These are phyloP conservation scores for Stomatorhinus ivindoensis DNA, from an alignment of 2,113 vertebrate genomes.

Conservation along the genomic window DNA sequence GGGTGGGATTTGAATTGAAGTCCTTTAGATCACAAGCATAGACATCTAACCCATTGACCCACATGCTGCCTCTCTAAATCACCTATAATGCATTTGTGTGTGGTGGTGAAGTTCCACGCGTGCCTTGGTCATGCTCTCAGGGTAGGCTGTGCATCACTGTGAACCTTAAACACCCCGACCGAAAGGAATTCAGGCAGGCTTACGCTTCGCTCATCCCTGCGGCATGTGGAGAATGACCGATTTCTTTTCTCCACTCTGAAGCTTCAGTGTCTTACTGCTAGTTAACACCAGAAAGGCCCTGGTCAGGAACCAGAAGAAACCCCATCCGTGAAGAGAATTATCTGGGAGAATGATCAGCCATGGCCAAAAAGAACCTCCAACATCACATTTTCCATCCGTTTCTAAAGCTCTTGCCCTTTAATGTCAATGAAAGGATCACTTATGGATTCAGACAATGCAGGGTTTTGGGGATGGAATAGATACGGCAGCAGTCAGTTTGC, in stretches of 20 bases:
- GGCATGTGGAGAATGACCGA: not conserved
- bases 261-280: not conserved
- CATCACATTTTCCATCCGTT: slow-evolving; percentile 15
- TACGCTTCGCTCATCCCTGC: not conserved
- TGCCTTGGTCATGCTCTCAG: not conserved
- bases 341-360: slow-evolving; percentile 20
- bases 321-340: not conserved
- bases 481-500: not conserved
- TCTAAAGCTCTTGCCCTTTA: not conserved
- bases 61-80: not conserved
- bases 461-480: not conserved
- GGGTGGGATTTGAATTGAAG: not conserved
- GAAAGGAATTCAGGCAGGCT: not conserved
- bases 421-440: not conserved
- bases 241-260: slow-evolving; percentile 10
- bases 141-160: not conserved
- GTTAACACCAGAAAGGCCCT: slow-evolving; percentile 3
- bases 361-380: slow-evolving; percentile 10
- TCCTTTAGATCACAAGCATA: not conserved
- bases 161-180: not conserved
- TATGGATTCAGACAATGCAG: not conserved
- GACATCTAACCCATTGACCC: not conserved
- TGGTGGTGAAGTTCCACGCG: not conserved
- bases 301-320: not conserved
- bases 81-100: not conserved